phyloP scores from a whole-genome alignment of 2,888 invertebrate species.

The Leucoptera coffeella region DNA sequence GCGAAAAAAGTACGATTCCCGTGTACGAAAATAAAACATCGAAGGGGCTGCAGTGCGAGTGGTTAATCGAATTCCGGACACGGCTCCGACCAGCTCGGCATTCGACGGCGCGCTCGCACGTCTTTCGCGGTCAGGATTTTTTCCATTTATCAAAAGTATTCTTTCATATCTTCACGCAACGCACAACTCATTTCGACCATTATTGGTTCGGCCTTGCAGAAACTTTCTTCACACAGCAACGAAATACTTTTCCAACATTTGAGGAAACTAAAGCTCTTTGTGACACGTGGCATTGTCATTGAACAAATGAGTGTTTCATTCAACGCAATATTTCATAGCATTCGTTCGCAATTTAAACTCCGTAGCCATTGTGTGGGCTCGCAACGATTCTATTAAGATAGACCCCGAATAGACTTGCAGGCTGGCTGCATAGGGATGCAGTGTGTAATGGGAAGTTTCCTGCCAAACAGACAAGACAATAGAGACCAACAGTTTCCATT shows the following conservation, averaged over 20 bases:
- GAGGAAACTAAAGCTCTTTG: too few species aligned
- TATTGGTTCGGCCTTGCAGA: too few species aligned
- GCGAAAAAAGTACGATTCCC: constrained; percentile 17
- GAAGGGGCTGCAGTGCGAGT: constrained; percentile 17
- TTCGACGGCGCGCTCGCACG: constrained; percentile 16
- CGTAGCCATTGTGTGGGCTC: too few species aligned
- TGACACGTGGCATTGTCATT: too few species aligned
- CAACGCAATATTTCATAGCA: too few species aligned
- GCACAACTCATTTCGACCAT: constrained; percentile 14
- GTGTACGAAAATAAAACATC: constrained; percentile 10
- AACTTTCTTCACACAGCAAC: too few species aligned
- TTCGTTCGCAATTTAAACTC: too few species aligned
- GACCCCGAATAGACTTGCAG: too few species aligned
- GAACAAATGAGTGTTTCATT: too few species aligned
- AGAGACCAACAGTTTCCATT: constrained; percentile 12
- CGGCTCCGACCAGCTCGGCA: constrained; percentile 16
- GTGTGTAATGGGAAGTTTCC: constrained; percentile 17
- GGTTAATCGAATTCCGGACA: constrained; percentile 37
- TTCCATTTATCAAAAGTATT: constrained; percentile 31
- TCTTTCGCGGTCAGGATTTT: constrained; percentile 33
- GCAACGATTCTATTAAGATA: too few species aligned
- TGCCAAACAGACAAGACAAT: constrained; percentile 14
- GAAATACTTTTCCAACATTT: too few species aligned
- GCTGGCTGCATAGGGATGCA: too few species aligned
- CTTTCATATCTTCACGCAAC: constrained; percentile 29